phyloP scores from a whole-genome alignment of 2,797 vertebrate species.

The Betta splendens region DNA sequence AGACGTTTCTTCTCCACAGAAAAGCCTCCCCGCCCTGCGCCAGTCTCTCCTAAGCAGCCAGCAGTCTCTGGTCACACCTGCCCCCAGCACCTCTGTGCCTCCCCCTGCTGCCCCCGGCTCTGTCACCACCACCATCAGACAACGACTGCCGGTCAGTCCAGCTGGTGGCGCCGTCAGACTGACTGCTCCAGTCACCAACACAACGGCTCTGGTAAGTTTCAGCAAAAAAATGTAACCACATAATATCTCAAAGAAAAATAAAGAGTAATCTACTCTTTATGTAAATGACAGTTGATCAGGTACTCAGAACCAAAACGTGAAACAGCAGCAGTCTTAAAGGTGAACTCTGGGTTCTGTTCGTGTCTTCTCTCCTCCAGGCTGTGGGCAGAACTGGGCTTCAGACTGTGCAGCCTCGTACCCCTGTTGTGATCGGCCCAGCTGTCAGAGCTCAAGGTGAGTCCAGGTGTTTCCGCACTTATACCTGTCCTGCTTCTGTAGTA shows the following conservation, averaged over 20 bases:
- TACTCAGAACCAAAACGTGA: no score
- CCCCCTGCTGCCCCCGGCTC: conserved; percentile 72
- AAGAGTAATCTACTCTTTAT: no score
- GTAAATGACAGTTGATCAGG: no score
- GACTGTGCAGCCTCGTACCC: conserved; percentile 80
- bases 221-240: no score
- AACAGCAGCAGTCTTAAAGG: no score
- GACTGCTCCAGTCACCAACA: conserved; percentile 42
- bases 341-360: not conserved
- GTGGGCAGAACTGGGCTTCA: conserved; percentile 77
- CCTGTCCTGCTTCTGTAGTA: no score
- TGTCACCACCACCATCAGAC: conserved; percentile 73
- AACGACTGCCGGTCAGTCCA: conserved; percentile 62
- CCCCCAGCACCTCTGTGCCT: conserved; percentile 68
- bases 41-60: conserved; percentile 87
- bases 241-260: no score
- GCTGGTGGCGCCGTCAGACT: conserved; percentile 41
- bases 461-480: not conserved
- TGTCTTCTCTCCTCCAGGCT: conserved; percentile 60
- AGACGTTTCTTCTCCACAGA: conserved; percentile 69
- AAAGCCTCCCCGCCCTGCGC: conserved; percentile 89
- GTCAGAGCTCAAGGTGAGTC: conserved; percentile 84
- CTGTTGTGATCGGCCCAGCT: conserved; percentile 83
- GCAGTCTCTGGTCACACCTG: conserved; percentile 80
- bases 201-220: conserved; percentile 61